These are phyloP conservation scores for Phocoena sinus DNA, from an alignment of 2,113 vertebrate species.

Conservation along the genomic window DNA sequence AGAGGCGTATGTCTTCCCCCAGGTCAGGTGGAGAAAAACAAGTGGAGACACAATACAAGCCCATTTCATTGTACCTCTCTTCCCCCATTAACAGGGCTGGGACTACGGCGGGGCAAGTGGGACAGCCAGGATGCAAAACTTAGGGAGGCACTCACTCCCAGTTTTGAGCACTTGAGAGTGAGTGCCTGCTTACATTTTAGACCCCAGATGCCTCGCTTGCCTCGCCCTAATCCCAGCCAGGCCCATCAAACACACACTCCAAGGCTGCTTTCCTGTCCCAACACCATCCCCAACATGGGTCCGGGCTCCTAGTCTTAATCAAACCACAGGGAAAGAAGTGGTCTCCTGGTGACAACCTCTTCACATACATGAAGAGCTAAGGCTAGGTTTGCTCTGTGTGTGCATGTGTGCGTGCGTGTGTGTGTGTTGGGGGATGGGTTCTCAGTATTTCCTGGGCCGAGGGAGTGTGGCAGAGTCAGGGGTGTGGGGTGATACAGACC, in stretches of 20 bases:
- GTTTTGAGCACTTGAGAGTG: too few relatives aligned
- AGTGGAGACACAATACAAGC: not conserved
- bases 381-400: not conserved
- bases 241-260: not conserved
- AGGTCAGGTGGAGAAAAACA: not conserved
- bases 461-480: not conserved
- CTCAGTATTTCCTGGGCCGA: not conserved
- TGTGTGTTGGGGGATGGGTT: too few relatives aligned
- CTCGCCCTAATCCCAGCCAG: not conserved
- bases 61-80: not conserved
- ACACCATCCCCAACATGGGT: rapidly evolving
- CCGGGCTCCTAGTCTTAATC: too few relatives aligned
- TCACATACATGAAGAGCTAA: rapidly evolving
- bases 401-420: not conserved
- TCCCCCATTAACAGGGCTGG: rapidly evolving
- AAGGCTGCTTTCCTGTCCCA: not conserved
- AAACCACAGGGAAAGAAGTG: not conserved
- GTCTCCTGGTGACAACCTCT: not conserved
- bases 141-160: too few relatives aligned
- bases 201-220: rapidly evolving
- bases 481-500: too few relatives aligned
- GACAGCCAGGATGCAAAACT: rapidly evolving
- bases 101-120: not conserved
- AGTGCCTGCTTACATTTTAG: rapidly evolving
- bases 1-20: not conserved